Evolutionary conservation across 2,888 invertebrate genomes (phyloP).

Genomic region (Habrosyne pyritoides): DNA sequence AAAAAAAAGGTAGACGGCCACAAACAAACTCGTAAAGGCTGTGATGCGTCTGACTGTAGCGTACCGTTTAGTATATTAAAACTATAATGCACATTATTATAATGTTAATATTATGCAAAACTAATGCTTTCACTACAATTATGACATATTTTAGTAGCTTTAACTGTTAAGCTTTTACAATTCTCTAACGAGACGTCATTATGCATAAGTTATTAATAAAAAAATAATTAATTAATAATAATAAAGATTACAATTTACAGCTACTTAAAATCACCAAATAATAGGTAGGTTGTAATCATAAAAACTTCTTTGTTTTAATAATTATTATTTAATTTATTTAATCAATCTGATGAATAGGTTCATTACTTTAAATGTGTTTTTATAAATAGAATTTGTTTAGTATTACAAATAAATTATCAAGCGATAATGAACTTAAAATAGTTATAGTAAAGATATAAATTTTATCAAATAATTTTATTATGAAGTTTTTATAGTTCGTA

Average conservation of each 20-base stretch:
- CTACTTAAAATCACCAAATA: background rate
- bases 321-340: background rate
- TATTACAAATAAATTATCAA: no score
- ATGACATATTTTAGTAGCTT: background rate
- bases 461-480: no score
- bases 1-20: constrained; percentile 29
- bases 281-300: background rate
- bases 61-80: constrained; percentile 3
- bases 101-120: constrained; percentile 6
- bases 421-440: no score
- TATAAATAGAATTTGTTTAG: no score
- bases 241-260: background rate
- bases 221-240: background rate
- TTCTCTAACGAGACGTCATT: background rate
- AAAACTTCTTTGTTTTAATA: background rate
- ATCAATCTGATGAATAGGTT: background rate
- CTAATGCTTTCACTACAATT: background rate
- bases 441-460: no score
- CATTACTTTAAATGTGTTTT: background rate
- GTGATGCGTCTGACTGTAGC: background rate
- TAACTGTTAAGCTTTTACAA: background rate
- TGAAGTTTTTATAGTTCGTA: no score
- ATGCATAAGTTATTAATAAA: background rate
- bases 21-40: constrained; percentile 20
- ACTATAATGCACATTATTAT: constrained; percentile 6